Conservation (phyloP, 2,113 vertebrate genomes). For the Smithornis capensis region DNA sequence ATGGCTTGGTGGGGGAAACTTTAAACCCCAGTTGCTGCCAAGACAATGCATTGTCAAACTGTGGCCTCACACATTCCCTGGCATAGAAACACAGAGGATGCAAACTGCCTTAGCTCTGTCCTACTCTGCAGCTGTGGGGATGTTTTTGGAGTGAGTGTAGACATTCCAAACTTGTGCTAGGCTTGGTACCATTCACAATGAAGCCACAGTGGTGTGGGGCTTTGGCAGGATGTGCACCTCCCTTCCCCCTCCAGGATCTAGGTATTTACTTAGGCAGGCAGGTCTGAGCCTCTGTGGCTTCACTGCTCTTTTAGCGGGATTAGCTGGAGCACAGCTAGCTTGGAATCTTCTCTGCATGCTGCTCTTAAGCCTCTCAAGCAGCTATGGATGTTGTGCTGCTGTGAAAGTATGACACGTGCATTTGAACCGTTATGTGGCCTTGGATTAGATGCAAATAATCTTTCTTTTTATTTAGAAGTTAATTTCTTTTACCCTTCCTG, state of each 20-base stretch:
- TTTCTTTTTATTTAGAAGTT: slow-evolving; percentile 20
- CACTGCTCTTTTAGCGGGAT: slow-evolving; percentile 20
- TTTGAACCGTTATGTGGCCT: neutral
- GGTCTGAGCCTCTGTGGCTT: slow-evolving; percentile 36
- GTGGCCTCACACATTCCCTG: neutral
- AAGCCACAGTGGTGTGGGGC: slow-evolving; percentile 39
- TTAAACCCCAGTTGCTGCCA: neutral
- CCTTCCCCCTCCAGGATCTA: neutral
- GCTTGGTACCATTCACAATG: neutral
- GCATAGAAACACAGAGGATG: neutral
- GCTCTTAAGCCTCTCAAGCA: slow-evolving; percentile 34
- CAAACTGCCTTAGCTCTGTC: neutral
- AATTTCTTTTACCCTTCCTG: slow-evolving; percentile 37
- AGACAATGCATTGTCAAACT: neutral
- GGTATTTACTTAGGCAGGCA: slow-evolving; percentile 33
- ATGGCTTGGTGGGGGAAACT: neutral
- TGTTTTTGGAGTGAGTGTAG: slow-evolving; percentile 7
- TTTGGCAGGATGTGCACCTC: neutral
- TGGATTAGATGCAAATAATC: neutral
- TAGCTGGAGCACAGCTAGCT: slow-evolving; percentile 24
- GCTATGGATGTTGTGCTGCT: slow-evolving; percentile 17
- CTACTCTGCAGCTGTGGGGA: slow-evolving; percentile 9
- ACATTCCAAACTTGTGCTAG: neutral
- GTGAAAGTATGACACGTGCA: neutral
- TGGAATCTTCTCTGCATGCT: slow-evolving; percentile 24